phyloP scores from a whole-genome alignment of 2,888 invertebrate species.

The Drosophila siamana region DNA sequence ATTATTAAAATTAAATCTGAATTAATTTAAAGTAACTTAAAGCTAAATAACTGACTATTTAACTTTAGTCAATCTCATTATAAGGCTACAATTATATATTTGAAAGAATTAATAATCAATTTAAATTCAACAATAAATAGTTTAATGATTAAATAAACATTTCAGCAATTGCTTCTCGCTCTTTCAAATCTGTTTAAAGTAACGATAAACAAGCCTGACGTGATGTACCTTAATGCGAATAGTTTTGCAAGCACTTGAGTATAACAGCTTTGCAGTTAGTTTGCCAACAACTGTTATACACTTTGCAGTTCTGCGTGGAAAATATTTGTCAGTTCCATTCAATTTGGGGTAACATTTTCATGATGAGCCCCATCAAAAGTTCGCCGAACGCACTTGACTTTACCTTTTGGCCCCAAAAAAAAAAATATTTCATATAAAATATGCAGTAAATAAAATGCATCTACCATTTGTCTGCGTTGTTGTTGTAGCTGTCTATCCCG shows the following conservation, averaged over 20 bases:
- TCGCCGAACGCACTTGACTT: conserved; percentile 58
- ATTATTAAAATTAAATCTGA: no score
- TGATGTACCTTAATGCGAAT: neutral
- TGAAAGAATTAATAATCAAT: no score
- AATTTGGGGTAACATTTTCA: conserved; percentile 27
- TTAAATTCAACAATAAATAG: neutral
- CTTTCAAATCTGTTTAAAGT: neutral
- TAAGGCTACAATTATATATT: no score
- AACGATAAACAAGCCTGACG: neutral
- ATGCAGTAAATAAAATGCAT: conserved; percentile 75
- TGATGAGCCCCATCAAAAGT: conserved; percentile 24
- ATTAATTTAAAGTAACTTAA: no score
- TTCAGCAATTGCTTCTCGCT: no score
- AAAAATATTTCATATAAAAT: conserved; percentile 44
- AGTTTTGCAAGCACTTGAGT: neutral
- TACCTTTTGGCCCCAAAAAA: conserved; percentile 38
- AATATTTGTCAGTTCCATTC: conserved; percentile 22
- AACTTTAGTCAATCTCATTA: no score
- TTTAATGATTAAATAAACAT: neutral
- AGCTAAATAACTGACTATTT: no score
- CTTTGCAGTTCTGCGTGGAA: neutral
- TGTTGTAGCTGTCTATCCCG: neutral
- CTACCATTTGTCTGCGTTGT: conserved; percentile 55
- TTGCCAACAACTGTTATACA: conserved; percentile 4
- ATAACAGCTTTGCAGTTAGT: neutral